Evolutionary conservation across 30 jellyfish, hydroid and myxozoan species (phyloP), one percentile per base, ranked within the genome.

Genomic region (Nemopilema nomurai): DNA sequence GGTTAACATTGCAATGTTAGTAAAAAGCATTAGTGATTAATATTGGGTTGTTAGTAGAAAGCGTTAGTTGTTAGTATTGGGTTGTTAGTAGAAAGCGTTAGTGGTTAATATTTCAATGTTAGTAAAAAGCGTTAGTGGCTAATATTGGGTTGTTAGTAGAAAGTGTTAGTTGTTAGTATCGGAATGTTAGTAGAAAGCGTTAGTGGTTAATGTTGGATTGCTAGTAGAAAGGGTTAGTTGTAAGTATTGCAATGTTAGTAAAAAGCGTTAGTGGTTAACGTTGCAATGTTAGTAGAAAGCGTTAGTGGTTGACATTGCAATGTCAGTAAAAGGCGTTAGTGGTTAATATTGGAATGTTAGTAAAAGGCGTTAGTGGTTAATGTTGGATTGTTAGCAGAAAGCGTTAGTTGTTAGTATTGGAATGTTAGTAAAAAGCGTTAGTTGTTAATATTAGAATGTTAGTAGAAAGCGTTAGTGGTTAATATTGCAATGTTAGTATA

Each of bases 271-370:
- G 25, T 49, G 30, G 51, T 19, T 21, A 1, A 30, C 20, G 49
- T 67, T 22, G 51, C 20, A 19, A 19, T 0, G 28, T 67, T 16
- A 74, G 0, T 1, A 41, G 57, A 3, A 41, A 41, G 13, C 13
- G 6, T 41, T 3, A 41, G 57, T 6, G 6, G 13, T 13, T 3
- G 13, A 3, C 13, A 3, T 3, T 3, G 57, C 6, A 13, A n/a
- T n/a, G n/a, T n/a, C n/a, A n/a, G n/a, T 74, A 19, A 74, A 19
- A 19, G 52, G 30, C 23, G 78, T 68, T 68, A 68, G 50, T 68
- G 78, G 33, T 68, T 68, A 68, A 21, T 21, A 68, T 9, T 23
- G 33, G 32, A 27, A 22, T 50, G 69, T 33, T 30, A 68, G 51
- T 16, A 4, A n/a, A 53, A 29, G n/a, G 68, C 8, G 81, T n/a